Conservation (phyloP, 2,113 vertebrate species). For the Colossoma macropomum region DNA sequence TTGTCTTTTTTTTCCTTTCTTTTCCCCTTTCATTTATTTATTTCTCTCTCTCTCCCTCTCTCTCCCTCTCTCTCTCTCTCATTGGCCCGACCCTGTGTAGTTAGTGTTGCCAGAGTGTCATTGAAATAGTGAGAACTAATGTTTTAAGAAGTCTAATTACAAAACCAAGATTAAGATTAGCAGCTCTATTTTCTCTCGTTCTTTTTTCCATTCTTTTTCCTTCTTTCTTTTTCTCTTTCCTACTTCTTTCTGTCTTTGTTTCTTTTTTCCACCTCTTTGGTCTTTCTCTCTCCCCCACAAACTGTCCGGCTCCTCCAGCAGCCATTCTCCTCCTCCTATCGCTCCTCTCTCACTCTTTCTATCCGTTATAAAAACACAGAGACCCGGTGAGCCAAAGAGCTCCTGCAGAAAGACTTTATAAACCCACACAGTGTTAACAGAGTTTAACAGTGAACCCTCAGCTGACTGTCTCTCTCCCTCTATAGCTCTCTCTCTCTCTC, state of each 20-base stretch:
- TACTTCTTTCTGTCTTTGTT: not conserved
- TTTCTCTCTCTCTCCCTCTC: too few species aligned
- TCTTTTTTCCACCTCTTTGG: not conserved
- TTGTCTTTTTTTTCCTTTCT: too few species aligned
- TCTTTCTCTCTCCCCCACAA: not conserved
- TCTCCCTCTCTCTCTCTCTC: too few species aligned
- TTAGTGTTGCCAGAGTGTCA: not conserved
- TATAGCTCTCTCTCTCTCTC: not conserved
- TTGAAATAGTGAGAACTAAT: too few species aligned
- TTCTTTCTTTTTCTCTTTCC: not conserved
- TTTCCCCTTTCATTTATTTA: too few species aligned
- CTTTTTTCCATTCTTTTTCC: too few species aligned
- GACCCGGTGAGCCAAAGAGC: slow-evolving; percentile 26
- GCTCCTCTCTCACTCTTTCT: not conserved
- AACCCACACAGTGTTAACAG: not conserved
- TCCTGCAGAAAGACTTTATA: not conserved
- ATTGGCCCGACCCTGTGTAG: not conserved
- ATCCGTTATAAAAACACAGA: not conserved
- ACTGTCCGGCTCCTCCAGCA: not conserved
- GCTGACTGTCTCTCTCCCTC: not conserved
- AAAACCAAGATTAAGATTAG: too few species aligned
- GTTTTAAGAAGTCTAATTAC: too few species aligned
- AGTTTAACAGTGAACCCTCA: not conserved
- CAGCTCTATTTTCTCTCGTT: too few species aligned
- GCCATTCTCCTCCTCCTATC: not conserved